These are phyloP conservation scores for Scomber scombrus DNA, from an alignment of 2,113 vertebrate genomes.

Conservation along the genomic window DNA sequence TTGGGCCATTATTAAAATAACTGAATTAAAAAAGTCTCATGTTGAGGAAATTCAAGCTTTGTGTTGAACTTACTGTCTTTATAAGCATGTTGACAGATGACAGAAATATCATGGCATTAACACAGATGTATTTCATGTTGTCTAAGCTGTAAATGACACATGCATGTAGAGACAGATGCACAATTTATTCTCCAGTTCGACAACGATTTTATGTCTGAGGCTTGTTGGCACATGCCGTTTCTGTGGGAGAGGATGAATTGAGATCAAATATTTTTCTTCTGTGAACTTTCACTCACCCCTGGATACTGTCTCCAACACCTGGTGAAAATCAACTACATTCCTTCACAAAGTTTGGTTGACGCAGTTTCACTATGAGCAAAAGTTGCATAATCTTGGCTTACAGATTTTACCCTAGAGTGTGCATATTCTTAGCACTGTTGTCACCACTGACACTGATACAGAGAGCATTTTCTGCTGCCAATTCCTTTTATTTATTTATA, in stretches of 20 bases:
- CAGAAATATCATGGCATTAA: not conserved
- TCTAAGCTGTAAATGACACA: not conserved
- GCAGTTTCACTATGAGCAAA: not conserved
- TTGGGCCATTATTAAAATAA: slow-evolving; percentile 13
- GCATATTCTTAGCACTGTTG: not conserved
- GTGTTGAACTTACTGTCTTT: no score
- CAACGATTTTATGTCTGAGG: not conserved
- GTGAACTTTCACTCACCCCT: slow-evolving; percentile 19
- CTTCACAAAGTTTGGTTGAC: slow-evolving; percentile 18
- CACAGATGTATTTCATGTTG: not conserved
- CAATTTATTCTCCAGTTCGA: not conserved
- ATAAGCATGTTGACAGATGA: no score
- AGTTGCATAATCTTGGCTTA: not conserved
- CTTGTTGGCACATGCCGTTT: slow-evolving; percentile 12
- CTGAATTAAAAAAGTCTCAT: not conserved
- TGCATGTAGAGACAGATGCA: not conserved
- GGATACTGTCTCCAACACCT: slow-evolving; percentile 10
- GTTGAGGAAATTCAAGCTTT: not conserved
- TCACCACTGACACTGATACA: not conserved
- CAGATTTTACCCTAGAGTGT: no score
- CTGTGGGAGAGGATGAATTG: not conserved
- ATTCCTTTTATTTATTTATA: not conserved
- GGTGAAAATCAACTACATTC: slow-evolving; percentile 6
- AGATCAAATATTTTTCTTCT: slow-evolving; percentile 26
- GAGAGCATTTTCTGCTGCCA: not conserved